These are phyloP conservation scores for Zaprionus obscuricornis DNA, from an alignment of 2,888 invertebrate species.

Conservation along the genomic window DNA sequence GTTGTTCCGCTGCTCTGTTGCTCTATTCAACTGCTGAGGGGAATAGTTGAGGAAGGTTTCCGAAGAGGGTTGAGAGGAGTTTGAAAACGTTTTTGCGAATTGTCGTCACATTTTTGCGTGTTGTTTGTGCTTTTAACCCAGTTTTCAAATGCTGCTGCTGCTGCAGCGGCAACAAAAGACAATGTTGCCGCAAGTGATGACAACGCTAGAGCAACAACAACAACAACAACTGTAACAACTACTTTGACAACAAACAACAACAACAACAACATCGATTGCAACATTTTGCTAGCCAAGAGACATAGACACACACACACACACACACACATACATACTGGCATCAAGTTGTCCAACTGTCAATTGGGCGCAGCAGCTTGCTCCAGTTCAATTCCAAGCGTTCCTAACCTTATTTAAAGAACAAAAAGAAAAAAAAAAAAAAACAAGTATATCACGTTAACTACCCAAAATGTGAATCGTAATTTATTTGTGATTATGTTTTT, in stretches of 20 bases:
- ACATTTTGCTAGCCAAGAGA: constrained; percentile 42
- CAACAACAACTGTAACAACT: not conserved
- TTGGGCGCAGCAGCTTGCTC: constrained; percentile 47
- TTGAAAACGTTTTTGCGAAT: constrained; percentile 37
- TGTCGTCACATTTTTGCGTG: constrained; percentile 61
- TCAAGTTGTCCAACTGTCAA: constrained; percentile 49
- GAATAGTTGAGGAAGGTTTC: no score
- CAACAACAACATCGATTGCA: constrained; percentile 39
- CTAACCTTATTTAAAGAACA: constrained; percentile 17
- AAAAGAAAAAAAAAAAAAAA: no score
- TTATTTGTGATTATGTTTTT: no score
- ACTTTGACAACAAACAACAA: constrained; percentile 3
- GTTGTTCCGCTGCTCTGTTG: not conserved
- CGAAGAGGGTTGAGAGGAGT: no score
- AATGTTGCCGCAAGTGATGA: constrained; percentile 50
- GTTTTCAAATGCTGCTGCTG: constrained; percentile 40
- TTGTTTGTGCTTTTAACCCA: constrained; percentile 62
- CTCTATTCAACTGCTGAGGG: no score
- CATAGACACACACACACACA: constrained; percentile 18
- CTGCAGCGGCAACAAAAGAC: constrained; percentile 34
- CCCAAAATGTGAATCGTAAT: no score
- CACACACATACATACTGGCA: no score
- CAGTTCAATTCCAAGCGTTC: constrained; percentile 3
- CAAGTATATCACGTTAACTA: no score
- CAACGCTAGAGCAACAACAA: constrained; percentile 16